Base-by-base conservation (phyloP, 2,113 vertebrate species). In the Mellivora capensis region DNA sequence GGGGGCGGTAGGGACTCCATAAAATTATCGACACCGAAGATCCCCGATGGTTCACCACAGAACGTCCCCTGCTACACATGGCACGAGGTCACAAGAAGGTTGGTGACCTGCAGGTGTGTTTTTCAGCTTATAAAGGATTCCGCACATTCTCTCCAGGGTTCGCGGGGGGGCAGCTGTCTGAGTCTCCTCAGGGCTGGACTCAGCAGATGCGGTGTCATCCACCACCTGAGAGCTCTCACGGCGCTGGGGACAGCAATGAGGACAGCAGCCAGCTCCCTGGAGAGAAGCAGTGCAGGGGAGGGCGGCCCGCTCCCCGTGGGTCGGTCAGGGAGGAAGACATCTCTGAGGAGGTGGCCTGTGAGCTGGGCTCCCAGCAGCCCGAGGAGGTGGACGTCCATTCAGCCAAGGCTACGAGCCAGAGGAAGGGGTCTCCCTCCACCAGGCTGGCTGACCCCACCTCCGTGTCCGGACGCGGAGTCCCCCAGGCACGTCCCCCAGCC, bases 41-140 rank as follows among this genome's bases (percentile, higher is more conserved):
- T 4, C 59, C 59, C 44, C n/a, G 0, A 42, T 27, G 25, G 31
- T 23, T 85, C 25, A 4, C 4, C 29, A 1, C 0, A 6, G 80
- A 42, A 49, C 34, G 1, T 9, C 27, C 47, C 7, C 52, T 1
- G 0, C 29, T 6, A 10, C 44, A 11, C 44, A 0, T 0, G 14
- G 7, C 86, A 6, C 10, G 34, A 52, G 21, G 9, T 3, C 6
- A 31, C 91, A 25, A 15, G 0, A 6, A 12, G 0, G 34, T 39
- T 9, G 31, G 39, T 1, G 18, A 8, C 44, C 72, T 4, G 37
- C 2, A 6, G 54, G 20, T 17, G 15, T 18, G 14, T 23, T 4
- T 44, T 7, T 12, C 21, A 9, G 69, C 4, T 21, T 18, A 10
- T 25, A 0, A 2, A 44, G 31, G 69, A 6, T 15, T 64, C 42